Conservation (phyloP, 2,888 invertebrate species). For the Graphium colonna region DNA sequence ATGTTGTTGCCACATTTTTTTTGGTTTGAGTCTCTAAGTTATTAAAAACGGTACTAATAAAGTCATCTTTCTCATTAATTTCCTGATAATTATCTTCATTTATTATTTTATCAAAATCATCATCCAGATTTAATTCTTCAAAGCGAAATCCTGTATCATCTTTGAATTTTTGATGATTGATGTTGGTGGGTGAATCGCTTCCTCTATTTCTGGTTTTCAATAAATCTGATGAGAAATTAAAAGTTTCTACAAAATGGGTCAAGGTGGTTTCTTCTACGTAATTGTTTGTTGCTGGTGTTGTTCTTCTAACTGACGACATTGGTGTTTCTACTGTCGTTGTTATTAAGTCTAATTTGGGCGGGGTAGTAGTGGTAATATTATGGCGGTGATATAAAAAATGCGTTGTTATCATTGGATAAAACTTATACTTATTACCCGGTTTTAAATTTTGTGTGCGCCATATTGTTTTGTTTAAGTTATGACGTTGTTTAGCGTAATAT, state of each 20-base stretch:
- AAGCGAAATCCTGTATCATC: conserved; percentile 11
- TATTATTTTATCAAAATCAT: conserved; percentile 21
- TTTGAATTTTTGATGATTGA: conserved; percentile 5
- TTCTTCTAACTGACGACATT: neutral
- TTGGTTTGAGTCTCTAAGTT: neutral
- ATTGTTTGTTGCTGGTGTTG: neutral
- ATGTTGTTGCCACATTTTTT: neutral
- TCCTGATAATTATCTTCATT: conserved; percentile 22
- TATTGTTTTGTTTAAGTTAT: neutral
- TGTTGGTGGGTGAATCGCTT: neutral
- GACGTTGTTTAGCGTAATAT: too few species aligned
- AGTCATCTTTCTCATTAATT: conserved; percentile 12
- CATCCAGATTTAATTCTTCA: conserved; percentile 18
- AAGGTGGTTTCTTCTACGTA: neutral
- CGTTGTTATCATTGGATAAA: conserved; percentile 10
- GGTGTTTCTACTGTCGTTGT: conserved; percentile 1
- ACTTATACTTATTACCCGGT: conserved; percentile 5
- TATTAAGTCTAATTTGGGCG: neutral
- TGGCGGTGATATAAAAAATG: conserved; percentile 18
- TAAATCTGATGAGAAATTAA: neutral
- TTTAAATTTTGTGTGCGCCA: neutral
- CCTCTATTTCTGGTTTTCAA: neutral
- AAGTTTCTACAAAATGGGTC: neutral
- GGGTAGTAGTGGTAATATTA: neutral
- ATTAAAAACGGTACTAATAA: neutral